These are phyloP conservation scores for Brachypalpus laphriformis DNA, from an alignment of 2,888 invertebrate genomes.

Conservation along the genomic window DNA sequence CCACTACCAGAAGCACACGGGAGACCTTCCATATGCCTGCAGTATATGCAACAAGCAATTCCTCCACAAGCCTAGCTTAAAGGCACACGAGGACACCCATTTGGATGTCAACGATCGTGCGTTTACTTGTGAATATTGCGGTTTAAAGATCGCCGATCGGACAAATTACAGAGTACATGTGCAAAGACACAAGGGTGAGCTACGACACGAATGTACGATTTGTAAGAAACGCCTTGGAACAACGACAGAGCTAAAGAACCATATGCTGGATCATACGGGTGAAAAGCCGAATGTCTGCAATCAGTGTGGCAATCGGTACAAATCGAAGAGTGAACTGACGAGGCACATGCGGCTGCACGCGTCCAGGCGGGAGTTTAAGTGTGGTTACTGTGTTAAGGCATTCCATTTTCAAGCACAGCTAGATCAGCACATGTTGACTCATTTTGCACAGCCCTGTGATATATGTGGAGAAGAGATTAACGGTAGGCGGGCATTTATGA, in stretches of 20 bases:
- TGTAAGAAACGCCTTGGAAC: conserved; percentile 57
- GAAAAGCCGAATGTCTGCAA: conserved; percentile 64
- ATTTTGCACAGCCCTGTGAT: conserved; percentile 50
- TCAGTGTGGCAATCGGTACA: conserved; percentile 58
- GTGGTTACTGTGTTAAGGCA: conserved; percentile 51
- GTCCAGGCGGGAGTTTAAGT: conserved; percentile 42
- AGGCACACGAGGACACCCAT: conserved; percentile 62
- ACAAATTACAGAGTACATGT: conserved; percentile 67
- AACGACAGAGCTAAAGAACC: conserved; percentile 49
- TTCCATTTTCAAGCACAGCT: conserved; percentile 46
- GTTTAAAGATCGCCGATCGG: conserved; percentile 61
- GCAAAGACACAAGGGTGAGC: conserved; percentile 59
- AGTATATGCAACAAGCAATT: conserved; percentile 53
- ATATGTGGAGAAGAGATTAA: conserved; percentile 53
- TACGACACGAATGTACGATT: conserved; percentile 49
- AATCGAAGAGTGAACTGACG: conserved; percentile 41
- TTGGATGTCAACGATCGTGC: conserved; percentile 49
- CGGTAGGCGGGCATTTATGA: conserved; percentile 45
- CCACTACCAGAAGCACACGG: conserved; percentile 46
- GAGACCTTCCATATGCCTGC: conserved; percentile 46
- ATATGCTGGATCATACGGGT: conserved; percentile 66
- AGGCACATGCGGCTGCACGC: conserved; percentile 52
- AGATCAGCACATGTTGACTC: conserved; percentile 54
- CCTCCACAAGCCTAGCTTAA: conserved; percentile 47
- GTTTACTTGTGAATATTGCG: conserved; percentile 66